Evolutionary conservation across 2,797 vertebrate genomes (phyloP).

Genomic region (Gymnothorax reevesii): DNA sequence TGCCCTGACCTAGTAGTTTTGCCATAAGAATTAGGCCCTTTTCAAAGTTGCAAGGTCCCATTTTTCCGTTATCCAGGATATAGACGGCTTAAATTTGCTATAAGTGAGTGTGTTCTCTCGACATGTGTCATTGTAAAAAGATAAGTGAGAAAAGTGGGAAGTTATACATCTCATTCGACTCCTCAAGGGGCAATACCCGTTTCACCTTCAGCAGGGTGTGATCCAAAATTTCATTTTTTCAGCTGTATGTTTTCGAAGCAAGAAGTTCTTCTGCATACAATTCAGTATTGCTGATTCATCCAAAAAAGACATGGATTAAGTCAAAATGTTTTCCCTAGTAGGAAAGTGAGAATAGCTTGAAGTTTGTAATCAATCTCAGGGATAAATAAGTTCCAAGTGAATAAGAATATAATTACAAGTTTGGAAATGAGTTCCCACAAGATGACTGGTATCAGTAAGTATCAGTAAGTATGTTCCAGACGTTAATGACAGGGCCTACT

Average conservation of each 20-base stretch:
- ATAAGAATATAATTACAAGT: neutral
- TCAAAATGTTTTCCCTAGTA: neutral
- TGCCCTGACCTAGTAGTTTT: too few species aligned
- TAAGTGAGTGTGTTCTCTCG: too few species aligned
- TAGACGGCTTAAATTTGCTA: too few species aligned
- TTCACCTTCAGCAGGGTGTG: neutral
- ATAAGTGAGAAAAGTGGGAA: neutral
- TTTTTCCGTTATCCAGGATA: too few species aligned
- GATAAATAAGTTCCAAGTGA: slow-evolving; percentile 8
- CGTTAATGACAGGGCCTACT: neutral
- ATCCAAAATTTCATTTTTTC: neutral
- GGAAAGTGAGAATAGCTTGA: neutral
- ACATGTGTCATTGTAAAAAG: too few species aligned
- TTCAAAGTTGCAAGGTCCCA: too few species aligned
- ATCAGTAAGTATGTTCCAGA: neutral
- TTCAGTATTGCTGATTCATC: neutral
- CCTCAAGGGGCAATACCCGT: neutral
- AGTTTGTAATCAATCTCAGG: neutral
- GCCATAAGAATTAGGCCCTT: too few species aligned
- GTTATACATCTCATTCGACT: neutral
- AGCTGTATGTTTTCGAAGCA: neutral
- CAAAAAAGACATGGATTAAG: neutral
- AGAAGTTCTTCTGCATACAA: neutral
- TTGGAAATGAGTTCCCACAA: neutral
- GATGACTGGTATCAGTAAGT: neutral